Conservation (phyloP, 23 tunicate genomes). For the Ascidia mentula region DNA sequence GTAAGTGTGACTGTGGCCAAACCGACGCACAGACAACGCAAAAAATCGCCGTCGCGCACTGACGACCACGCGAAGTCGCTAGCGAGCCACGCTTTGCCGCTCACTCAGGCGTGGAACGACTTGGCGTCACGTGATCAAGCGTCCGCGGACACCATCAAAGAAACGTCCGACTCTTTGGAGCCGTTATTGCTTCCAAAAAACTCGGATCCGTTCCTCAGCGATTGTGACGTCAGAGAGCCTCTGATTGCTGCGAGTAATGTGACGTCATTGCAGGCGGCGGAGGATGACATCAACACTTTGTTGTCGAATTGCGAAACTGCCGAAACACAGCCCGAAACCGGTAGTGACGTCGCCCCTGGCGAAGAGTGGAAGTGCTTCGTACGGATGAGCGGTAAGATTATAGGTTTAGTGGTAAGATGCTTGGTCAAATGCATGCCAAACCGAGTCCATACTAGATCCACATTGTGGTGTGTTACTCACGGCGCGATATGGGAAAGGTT, state of each 20-base stretch:
- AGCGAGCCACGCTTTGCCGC: conserved; percentile 23
- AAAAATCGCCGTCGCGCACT: neutral
- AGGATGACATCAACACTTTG: neutral
- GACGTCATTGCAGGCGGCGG: neutral
- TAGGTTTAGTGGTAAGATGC: no score
- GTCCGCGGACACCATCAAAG: conserved; percentile 14
- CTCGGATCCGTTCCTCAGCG: neutral
- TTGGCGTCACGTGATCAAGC: conserved; percentile 32
- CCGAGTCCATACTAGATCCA: no score
- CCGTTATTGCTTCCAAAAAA: neutral
- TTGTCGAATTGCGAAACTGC: neutral
- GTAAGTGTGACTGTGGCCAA: neutral
- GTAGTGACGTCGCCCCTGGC: neutral
- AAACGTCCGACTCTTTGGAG: neutral
- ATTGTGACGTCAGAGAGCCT: neutral
- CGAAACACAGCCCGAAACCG: neutral
- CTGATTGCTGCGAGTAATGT: neutral
- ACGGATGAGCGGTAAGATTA: neutral
- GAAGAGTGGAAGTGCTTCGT: neutral
- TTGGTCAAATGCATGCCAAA: no score
- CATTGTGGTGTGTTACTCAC: no score
- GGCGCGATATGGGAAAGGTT: no score
- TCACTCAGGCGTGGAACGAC: conserved; percentile 30
- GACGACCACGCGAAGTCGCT: conserved; percentile 8
- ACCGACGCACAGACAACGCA: neutral